phyloP scores from a whole-genome alignment of 2,888 invertebrate species.

The Temnothorax rugatulus region DNA sequence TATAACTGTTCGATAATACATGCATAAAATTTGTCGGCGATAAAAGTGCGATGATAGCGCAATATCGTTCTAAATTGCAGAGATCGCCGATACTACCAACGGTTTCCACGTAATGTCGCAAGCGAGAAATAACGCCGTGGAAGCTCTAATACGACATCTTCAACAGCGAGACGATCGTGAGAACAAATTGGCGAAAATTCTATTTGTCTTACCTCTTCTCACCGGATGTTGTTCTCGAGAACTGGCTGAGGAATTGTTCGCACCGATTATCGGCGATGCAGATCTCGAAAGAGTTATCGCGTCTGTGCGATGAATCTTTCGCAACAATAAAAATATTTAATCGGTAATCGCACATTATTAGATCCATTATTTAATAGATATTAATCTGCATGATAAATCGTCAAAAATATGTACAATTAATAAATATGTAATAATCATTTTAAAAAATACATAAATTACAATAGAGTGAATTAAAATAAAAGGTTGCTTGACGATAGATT shows the following conservation, averaged over 20 bases:
- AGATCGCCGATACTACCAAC: slow-evolving; percentile 76
- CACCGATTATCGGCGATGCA: slow-evolving; percentile 80
- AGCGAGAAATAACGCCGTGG: slow-evolving; percentile 76
- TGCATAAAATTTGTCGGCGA: background rate
- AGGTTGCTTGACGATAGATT: slow-evolving; percentile 87
- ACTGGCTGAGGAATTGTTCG: slow-evolving; percentile 79
- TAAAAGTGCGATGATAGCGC: background rate
- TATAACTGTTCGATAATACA: background rate
- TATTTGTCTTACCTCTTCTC: slow-evolving; percentile 80
- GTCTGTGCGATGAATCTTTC: slow-evolving; percentile 77
- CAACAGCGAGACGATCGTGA: slow-evolving; percentile 72
- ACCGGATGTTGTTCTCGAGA: slow-evolving; percentile 80
- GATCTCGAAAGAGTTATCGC: slow-evolving; percentile 82
- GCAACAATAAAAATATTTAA: slow-evolving; percentile 20
- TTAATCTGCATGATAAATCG: slow-evolving; percentile 13
- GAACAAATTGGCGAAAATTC: slow-evolving; percentile 77
- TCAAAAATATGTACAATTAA: background rate
- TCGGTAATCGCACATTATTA: background rate
- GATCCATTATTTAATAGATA: background rate
- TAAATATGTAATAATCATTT: background rate
- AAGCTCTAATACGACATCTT: slow-evolving; percentile 77
- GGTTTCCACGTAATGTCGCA: slow-evolving; percentile 72
- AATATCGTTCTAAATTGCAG: slow-evolving; percentile 63
- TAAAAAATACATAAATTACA: background rate
- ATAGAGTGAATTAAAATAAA: background rate